These are phyloP conservation scores for Drosophila parvula DNA, from an alignment of 1,140 invertebrate genomes.

Conservation along the genomic window DNA sequence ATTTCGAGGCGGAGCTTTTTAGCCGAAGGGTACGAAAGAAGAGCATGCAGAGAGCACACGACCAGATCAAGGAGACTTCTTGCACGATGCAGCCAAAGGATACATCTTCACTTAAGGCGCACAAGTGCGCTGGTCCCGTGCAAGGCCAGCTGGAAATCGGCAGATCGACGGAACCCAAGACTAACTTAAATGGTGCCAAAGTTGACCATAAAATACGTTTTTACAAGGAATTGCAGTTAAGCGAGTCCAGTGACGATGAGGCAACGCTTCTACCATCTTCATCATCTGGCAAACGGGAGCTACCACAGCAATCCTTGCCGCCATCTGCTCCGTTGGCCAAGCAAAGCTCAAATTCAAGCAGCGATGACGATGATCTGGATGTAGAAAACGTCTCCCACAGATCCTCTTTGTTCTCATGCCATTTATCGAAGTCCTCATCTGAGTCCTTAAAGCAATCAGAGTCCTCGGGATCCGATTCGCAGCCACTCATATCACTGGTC, in stretches of 20 bases:
- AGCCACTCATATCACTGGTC: too few relatives aligned
- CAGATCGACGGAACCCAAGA: neutral
- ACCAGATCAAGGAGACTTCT: neutral
- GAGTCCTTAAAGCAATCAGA: neutral
- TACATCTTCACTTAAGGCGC: too few relatives aligned
- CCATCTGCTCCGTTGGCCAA: too few relatives aligned
- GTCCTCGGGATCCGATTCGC: too few relatives aligned
- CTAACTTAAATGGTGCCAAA: neutral
- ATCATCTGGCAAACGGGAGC: neutral
- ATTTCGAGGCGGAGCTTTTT: constrained; percentile 35
- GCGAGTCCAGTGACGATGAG: constrained; percentile 2
- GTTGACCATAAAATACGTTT: too few relatives aligned
- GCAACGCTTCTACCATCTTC: neutral
- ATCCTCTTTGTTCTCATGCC: neutral
- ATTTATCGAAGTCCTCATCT: neutral
- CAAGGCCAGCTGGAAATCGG: neutral
- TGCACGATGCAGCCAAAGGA: neutral
- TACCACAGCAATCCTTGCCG: too few relatives aligned
- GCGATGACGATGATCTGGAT: neutral
- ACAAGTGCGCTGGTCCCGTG: neutral
- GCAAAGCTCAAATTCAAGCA: too few relatives aligned
- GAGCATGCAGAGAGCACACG: neutral
- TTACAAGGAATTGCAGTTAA: neutral
- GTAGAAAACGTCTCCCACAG: too few relatives aligned
- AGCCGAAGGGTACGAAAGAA: neutral